Evolutionary conservation across 2,113 vertebrate genomes (phyloP), one percentile per base, ranked within the genome.

Genomic region (Cromileptes altivelis): DNA sequence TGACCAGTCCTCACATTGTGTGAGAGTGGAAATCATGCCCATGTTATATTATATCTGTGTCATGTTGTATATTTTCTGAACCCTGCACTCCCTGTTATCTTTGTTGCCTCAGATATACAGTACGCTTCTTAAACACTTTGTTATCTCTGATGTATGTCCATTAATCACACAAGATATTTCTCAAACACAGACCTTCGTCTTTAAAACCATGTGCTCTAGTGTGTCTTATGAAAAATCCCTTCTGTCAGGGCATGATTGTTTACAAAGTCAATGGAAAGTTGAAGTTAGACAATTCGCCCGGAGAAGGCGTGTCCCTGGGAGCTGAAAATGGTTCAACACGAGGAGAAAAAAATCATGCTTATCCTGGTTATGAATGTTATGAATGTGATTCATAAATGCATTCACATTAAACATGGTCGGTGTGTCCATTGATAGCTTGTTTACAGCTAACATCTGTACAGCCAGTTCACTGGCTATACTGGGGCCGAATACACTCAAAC

Each of bases 1-100:
- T 10, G 58, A 67, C 80, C 87, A 85, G 53, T 72, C 80, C 78
- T 37, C 53, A 62, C 62, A 68, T n/a, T 75, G 76, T 85, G 84
- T 61, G 71, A 73, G 42, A 75, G 37, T 8, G 37, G 30, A 58
- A 19, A 69, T 76, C 42, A 18, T 37, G 69, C 67, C 33, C 57
- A 23, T 70, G 14, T 70, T 53, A 13, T 19, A 21, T 33, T 45
- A 11, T 45, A 45, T 45, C 42, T 30, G 18, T 64, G 49, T 70
- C 60, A 25, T 64, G 23, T 57, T 27, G 10, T 27, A 19, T 55
- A 69, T 85, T 80, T 78, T 67, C 52, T n/a, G 52, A 75, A 72
- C 45, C 33, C 37, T 65, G 4, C 12, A 61, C 49, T 64, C 58
- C 40, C 57, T 53, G 21, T 30, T 19, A 52, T 21, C 47, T n/a